Percentiles rank a stretch among this genome's conserved stretches.
Evolutionary conservation across 2,797 vertebrate genomes (phyloP).

Genomic region (Paedocypris micromegethes): DNA sequence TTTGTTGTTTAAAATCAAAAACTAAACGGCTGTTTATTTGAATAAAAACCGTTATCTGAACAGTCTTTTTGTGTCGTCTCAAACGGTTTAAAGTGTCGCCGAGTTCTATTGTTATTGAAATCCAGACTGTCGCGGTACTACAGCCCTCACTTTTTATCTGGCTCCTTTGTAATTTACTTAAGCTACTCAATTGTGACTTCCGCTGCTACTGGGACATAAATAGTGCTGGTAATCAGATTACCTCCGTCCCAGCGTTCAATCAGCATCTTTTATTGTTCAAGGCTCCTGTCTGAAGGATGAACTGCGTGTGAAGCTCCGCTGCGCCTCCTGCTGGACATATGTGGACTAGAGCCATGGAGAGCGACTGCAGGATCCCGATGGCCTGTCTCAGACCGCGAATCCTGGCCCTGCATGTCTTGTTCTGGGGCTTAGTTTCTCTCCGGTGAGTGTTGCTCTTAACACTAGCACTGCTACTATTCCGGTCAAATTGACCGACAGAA

Average conservation of each 20-base stretch:
- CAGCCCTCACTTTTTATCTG: not conserved
- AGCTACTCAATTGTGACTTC: not conserved
- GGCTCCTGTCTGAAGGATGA: constrained; percentile 9
- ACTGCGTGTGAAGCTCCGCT: not conserved
- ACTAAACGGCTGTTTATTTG: too few species aligned
- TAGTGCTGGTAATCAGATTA: not conserved
- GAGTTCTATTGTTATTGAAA: too few species aligned
- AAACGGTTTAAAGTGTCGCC: too few species aligned
- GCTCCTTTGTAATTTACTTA: not conserved
- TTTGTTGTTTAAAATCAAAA: too few species aligned
- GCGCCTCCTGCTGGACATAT: not conserved
- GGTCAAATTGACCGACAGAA: too few species aligned
- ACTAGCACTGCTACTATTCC: too few species aligned
- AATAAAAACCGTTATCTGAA: too few species aligned
- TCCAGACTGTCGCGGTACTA: too few species aligned
- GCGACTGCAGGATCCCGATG: constrained; percentile 67
- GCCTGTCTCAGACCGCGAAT: constrained; percentile 65
- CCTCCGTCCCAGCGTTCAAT: not conserved
- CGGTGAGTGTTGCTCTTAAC: constrained; percentile 55
- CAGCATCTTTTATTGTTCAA: too few species aligned
- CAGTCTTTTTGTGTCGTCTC: too few species aligned
- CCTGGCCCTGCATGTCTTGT: constrained; percentile 66
- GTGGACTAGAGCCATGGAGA: constrained; percentile 61
- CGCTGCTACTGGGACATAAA: not conserved
- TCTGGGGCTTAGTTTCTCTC: constrained; percentile 72